A percentile compares a stretch with the other conserved stretches of the same genome.
Evolutionary conservation across 2,113 vertebrate species (phyloP).

Genomic region (Clinocottus analis): DNA sequence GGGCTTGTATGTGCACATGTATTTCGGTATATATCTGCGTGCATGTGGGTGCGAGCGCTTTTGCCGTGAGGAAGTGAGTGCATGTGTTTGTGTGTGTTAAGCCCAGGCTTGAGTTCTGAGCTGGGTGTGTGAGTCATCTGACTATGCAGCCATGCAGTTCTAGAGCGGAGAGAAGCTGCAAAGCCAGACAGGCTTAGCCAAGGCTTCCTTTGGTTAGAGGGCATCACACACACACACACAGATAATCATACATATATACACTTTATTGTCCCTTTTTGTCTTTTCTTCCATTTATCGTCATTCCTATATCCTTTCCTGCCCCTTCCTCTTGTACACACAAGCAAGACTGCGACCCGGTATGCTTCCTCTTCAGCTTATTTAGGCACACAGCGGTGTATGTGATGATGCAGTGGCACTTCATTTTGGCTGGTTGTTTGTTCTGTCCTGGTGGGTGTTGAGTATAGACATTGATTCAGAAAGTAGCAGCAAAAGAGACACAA

Average conservation of each 20-base stretch:
- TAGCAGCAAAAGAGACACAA: conserved; percentile 22
- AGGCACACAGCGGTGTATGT: conserved; percentile 68
- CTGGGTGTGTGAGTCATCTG: conserved; percentile 73
- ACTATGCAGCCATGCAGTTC: conserved; percentile 63
- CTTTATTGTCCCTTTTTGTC: conserved; percentile 44
- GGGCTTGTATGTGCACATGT: conserved; percentile 39
- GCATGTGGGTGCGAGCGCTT: conserved; percentile 8
- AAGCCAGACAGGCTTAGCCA: conserved; percentile 69
- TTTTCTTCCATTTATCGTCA: conserved; percentile 7
- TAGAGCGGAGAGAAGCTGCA: conserved; percentile 64
- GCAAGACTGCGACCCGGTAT: conserved; percentile 52
- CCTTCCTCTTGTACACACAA: conserved; percentile 45
- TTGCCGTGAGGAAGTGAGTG: conserved; percentile 38
- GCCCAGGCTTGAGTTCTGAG: conserved; percentile 62
- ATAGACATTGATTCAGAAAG: conserved; percentile 65
- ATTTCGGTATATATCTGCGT: conserved; percentile 23
- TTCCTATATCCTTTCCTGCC: conserved; percentile 4
- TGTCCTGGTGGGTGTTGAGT: conserved; percentile 71
- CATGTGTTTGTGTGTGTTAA: conserved; percentile 56
- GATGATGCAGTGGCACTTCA: conserved; percentile 75
- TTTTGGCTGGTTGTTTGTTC: conserved; percentile 71
- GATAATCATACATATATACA: conserved; percentile 10
- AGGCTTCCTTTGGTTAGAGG: conserved; percentile 68
- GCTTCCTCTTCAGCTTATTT: conserved; percentile 69
- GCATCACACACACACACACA: conserved; percentile 30